These are phyloP conservation scores for Dendrocopos noguchii DNA, from an alignment of 2,113 vertebrate genomes.

Conservation along the genomic window DNA sequence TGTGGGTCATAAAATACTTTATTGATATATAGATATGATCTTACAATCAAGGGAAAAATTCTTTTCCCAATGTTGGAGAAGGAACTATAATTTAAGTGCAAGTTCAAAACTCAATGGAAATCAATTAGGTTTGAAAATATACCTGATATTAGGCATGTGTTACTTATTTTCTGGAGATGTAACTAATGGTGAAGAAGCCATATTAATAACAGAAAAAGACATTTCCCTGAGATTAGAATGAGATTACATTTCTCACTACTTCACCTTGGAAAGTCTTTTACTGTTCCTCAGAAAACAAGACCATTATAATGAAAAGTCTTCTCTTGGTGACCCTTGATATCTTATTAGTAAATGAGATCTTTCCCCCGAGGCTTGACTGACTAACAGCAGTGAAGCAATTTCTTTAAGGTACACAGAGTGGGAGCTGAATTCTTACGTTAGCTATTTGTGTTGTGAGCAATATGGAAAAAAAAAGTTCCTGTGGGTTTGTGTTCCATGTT, in stretches of 20 bases:
- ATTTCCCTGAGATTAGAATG: constrained; percentile 26
- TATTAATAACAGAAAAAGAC: constrained; percentile 42
- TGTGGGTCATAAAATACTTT: background rate
- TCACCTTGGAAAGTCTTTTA: constrained; percentile 59
- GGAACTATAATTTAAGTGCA: background rate
- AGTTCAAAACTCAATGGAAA: background rate
- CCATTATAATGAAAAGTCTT: constrained; percentile 56
- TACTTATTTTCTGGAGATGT: background rate
- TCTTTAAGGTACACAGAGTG: background rate
- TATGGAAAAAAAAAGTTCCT: background rate
- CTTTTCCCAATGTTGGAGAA: background rate
- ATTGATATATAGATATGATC: background rate
- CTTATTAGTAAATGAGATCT: constrained; percentile 55
- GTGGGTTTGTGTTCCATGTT: background rate
- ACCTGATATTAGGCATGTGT: background rate
- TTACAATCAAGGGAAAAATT: constrained; percentile 14
- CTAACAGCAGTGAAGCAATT: background rate
- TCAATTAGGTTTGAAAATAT: constrained; percentile 29
- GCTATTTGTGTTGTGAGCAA: background rate
- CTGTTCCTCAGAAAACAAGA: constrained; percentile 34
- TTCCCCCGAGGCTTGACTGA: constrained; percentile 4
- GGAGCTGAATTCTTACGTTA: background rate
- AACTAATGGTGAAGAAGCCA: background rate
- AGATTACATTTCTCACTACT: constrained; percentile 43
- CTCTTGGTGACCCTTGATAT: constrained; percentile 37